Evolutionary conservation across 2,888 invertebrate genomes (phyloP).

Genomic region (Drosophila phalerata): DNA sequence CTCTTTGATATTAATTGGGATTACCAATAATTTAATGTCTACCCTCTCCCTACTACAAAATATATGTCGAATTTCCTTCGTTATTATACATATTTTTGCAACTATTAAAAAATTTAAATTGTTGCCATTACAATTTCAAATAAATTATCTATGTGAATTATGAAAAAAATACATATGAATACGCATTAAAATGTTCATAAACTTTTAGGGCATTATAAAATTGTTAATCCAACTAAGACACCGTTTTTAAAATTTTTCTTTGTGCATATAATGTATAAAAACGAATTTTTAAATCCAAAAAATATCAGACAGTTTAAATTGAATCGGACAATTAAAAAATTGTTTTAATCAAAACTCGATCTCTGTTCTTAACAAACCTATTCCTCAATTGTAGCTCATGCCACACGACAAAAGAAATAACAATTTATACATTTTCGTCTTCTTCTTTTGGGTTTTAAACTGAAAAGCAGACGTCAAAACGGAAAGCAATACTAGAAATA

Average conservation of each 20-base stretch:
- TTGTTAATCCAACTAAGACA: too few relatives aligned
- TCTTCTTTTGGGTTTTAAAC: conserved; percentile 22
- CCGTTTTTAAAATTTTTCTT: too few relatives aligned
- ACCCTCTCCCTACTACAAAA: not conserved
- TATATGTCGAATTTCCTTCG: rapidly evolving
- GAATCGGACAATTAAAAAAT: not conserved
- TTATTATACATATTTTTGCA: not conserved
- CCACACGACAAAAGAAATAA: conserved; percentile 24
- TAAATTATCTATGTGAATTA: too few relatives aligned
- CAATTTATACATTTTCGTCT: conserved; percentile 33
- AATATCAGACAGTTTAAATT: too few relatives aligned
- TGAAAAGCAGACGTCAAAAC: conserved; percentile 57
- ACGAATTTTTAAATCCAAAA: too few relatives aligned
- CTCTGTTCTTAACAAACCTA: not conserved
- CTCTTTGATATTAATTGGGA: not conserved
- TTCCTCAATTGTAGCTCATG: conserved; percentile 23
- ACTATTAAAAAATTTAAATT: too few relatives aligned
- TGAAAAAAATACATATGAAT: too few relatives aligned
- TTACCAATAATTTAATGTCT: not conserved
- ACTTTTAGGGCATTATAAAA: too few relatives aligned
- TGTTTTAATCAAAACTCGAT: not conserved
- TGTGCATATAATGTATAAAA: too few relatives aligned
- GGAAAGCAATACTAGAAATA: conserved; percentile 48
- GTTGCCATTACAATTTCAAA: too few relatives aligned
- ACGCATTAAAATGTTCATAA: too few relatives aligned